Conservation (phyloP, 2,797 vertebrate species). For the Synaphobranchus kaupii region DNA sequence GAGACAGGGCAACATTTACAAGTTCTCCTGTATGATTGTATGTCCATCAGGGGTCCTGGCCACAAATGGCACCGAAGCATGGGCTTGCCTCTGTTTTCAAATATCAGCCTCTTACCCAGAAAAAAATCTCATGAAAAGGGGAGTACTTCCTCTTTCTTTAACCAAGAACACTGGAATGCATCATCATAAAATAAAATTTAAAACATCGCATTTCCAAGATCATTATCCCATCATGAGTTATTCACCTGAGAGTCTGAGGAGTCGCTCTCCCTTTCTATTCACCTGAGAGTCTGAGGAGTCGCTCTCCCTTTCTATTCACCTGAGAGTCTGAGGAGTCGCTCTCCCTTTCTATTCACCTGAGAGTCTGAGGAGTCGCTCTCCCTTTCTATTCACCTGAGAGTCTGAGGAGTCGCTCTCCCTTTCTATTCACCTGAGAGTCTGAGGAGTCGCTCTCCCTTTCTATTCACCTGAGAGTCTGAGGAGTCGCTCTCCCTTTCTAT, state of each 20-base stretch:
- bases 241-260: neutral
- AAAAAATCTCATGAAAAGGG: neutral
- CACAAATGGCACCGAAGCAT: neutral
- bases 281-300: neutral
- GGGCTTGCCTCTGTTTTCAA: neutral
- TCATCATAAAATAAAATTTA: conserved; percentile 12
- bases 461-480: neutral
- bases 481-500: conserved; percentile 1
- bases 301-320: conserved; percentile 4
- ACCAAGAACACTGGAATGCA: neutral
- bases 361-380: neutral
- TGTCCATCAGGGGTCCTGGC: neutral
- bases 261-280: neutral
- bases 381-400: neutral
- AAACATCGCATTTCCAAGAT: conserved; percentile 15
- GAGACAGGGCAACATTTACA: no score
- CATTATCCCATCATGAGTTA: conserved; percentile 38
- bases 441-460: neutral
- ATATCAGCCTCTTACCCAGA: neutral
- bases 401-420: neutral
- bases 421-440: neutral
- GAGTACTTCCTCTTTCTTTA: conserved; percentile 16
- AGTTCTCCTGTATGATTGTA: neutral
- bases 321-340: neutral
- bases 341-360: conserved; percentile 3